phyloP scores from a whole-genome alignment of 2,113 vertebrate genomes.

The Electrona antarctica region DNA sequence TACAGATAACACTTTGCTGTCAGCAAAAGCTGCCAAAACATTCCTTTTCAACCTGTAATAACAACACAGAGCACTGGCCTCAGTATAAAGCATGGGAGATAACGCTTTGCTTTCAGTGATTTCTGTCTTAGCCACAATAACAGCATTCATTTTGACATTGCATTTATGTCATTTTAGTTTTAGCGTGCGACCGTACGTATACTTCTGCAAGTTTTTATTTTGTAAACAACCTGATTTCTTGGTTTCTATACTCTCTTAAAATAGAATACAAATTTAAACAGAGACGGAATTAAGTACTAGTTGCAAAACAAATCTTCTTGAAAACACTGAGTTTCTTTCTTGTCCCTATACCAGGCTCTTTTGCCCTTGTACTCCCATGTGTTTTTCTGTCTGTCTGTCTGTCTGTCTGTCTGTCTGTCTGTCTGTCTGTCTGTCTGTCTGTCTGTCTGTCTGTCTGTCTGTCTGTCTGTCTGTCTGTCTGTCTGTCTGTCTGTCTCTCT shows the following conservation, averaged over 20 bases:
- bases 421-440: background rate
- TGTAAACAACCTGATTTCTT: background rate
- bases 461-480: background rate
- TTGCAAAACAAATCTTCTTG: background rate
- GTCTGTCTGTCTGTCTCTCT: background rate
- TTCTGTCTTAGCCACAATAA: background rate
- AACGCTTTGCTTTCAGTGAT: background rate
- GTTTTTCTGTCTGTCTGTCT: background rate
- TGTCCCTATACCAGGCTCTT: background rate
- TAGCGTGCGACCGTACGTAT: background rate
- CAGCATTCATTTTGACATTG: background rate
- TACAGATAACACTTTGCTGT: constrained; percentile 23
- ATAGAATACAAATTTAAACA: background rate
- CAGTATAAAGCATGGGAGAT: background rate
- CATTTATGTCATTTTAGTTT: background rate
- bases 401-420: background rate
- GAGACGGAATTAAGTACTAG: background rate
- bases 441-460: background rate
- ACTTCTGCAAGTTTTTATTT: background rate
- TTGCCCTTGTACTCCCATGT: background rate
- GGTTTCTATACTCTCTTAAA: background rate
- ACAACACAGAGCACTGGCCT: background rate
- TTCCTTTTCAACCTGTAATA: background rate
- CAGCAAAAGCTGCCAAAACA: constrained; percentile 6
- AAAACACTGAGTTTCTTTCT: background rate